These are phyloP conservation scores for Xanthia icteritia DNA, from an alignment of 2,888 invertebrate genomes.

Conservation along the genomic window DNA sequence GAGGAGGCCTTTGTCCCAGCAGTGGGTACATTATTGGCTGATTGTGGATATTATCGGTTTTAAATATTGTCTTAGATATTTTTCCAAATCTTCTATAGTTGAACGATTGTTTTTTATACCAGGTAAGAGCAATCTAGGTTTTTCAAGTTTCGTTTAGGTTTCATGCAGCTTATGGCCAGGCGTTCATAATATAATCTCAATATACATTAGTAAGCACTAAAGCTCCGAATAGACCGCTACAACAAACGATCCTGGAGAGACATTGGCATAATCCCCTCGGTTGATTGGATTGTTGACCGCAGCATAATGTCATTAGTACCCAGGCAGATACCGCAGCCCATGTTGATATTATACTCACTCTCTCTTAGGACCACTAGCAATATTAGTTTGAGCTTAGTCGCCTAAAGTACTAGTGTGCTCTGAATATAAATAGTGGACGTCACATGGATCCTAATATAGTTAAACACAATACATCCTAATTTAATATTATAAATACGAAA, in stretches of 20 bases:
- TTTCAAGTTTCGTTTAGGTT: neutral
- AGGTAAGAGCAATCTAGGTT: neutral
- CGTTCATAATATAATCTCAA: slow-evolving; percentile 17
- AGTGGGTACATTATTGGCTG: too few species aligned
- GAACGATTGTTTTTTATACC: neutral
- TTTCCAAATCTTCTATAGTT: neutral
- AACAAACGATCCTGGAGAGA: slow-evolving; percentile 42
- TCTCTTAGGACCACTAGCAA: slow-evolving; percentile 35
- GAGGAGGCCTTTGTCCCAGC: too few species aligned
- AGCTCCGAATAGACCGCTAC: slow-evolving; percentile 3
- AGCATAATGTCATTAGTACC: slow-evolving; percentile 56
- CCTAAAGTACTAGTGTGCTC: slow-evolving; percentile 1
- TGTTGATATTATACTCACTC: slow-evolving; percentile 35
- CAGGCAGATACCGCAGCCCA: slow-evolving; percentile 25
- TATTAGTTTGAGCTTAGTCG: slow-evolving; percentile 33
- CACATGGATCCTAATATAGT: neutral
- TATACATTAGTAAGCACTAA: slow-evolving; percentile 21
- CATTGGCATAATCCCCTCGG: slow-evolving; percentile 48
- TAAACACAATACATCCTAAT: neutral
- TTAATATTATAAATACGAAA: too few species aligned
- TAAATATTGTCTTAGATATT: neutral
- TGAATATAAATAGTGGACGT: neutral
- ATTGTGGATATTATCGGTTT: too few species aligned
- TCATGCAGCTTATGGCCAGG: neutral
- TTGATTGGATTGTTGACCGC: slow-evolving; percentile 58